Base-by-base conservation (phyloP, 2,113 vertebrate species). In the Phaethornis superciliosus region DNA sequence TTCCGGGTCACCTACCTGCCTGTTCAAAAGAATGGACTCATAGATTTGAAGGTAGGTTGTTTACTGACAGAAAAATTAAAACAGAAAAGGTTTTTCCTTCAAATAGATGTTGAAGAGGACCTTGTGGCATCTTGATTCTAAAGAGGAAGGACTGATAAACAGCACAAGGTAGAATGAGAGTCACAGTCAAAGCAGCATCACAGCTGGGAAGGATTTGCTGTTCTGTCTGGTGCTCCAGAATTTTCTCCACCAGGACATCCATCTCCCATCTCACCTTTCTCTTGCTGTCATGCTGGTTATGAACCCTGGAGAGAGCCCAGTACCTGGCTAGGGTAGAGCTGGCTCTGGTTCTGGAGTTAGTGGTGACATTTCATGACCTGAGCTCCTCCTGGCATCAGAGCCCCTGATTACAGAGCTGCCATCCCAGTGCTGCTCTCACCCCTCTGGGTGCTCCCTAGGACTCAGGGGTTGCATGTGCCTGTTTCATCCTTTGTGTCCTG, bases 1-100 rank as follows among this genome's bases (percentile, higher is more conserved):
- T 99, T 99, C 89, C 94, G 23, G 7, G 63, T 99, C 80, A 99
- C 99, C 0, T 99, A 99, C 85, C 98, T 99, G n/a, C 99, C 99
- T 1, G 99, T 99, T 18, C 95, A 98, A 95, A 97, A 76, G 51
- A 99, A 98, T 51, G 99, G 99, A 4, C 97, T 99, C 74, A 55
- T 99, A 68, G 98, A 99, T 92, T 88, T 99, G 75, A 97, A 99
- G 98, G 99, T 99, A 93, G 47, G 96, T 78, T 60, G 32, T 72
- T 72, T 72, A 32, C 26, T 44, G 58, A 42, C 10, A 27, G 33
- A 56, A 76, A 71, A 37, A 26, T 60, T 33, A 88, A 82, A 58
- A 40, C 10, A 42, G 40, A 59, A 62, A 12, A 63, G 11, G 3
- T 17, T 87, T 85, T 65, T 87, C 51, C 13, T 72, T 92, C 70